Percentiles rank a stretch among this genome's conserved stretches.
These are phyloP conservation scores for Pithys albifrons DNA, from an alignment of 2,113 vertebrate genomes.

Conservation along the genomic window DNA sequence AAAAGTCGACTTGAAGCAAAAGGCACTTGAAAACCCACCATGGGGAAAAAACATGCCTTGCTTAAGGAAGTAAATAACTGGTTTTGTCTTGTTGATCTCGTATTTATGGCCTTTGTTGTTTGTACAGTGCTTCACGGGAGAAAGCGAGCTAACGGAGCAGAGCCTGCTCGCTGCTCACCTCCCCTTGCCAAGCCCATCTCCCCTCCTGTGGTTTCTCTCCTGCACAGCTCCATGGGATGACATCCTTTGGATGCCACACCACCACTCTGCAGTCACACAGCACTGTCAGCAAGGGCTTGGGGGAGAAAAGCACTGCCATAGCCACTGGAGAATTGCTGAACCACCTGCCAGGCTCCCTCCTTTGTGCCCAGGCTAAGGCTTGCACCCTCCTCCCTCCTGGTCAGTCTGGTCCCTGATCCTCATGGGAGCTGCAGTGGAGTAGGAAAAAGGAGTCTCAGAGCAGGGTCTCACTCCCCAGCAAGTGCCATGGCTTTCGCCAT, in stretches of 20 bases:
- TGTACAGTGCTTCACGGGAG: background rate
- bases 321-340: background rate
- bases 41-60: background rate
- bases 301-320: background rate
- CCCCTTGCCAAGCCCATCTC: fast-evolving
- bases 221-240: background rate
- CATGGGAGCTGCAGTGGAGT: fast-evolving
- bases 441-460: background rate
- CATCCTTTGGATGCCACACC: background rate
- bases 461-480: background rate
- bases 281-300: background rate
- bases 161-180: fast-evolving
- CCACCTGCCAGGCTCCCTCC: fast-evolving
- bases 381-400: background rate
- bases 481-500: background rate
- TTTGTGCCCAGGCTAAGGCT: background rate
- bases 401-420: background rate
- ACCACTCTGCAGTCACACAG: background rate
- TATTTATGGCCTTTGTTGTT: constrained; percentile 9
- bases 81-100: background rate
- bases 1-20: background rate
- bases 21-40: background rate
- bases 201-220: background rate
- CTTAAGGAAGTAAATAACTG: background rate
- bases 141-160: fast-evolving